Evolutionary conservation across 2,888 invertebrate genomes (phyloP).

Genomic region (Meganola albula): DNA sequence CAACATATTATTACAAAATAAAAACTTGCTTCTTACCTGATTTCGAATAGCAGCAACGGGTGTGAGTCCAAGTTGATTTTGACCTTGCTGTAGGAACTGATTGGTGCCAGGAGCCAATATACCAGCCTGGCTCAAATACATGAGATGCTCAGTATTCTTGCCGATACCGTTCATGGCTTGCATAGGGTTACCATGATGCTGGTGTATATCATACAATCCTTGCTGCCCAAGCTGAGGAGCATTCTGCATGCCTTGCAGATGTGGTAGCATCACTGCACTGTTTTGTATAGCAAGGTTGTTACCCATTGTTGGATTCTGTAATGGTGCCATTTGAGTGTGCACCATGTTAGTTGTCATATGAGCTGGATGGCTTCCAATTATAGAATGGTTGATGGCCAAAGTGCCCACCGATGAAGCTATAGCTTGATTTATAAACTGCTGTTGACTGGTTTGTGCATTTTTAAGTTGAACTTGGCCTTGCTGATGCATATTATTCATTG

Average conservation of each 20-base stretch:
- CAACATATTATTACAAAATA: constrained; percentile 5
- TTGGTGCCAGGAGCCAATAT: constrained; percentile 79
- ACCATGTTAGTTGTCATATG: constrained; percentile 72
- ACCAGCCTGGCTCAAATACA: constrained; percentile 73
- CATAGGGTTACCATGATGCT: constrained; percentile 67
- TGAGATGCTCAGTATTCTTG: constrained; percentile 70
- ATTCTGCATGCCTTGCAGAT: constrained; percentile 70
- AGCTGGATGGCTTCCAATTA: constrained; percentile 68
- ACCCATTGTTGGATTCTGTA: constrained; percentile 69
- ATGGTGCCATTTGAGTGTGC: constrained; percentile 73
- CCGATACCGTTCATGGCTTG: constrained; percentile 74
- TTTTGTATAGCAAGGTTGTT: constrained; percentile 65
- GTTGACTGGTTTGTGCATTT: constrained; percentile 72
- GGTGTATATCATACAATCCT: constrained; percentile 70
- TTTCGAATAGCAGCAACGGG: constrained; percentile 69
- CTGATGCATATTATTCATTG: constrained; percentile 77
- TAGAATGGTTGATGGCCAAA: constrained; percentile 68
- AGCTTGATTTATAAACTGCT: constrained; percentile 70
- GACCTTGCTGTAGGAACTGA: constrained; percentile 80
- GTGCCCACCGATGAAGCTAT: constrained; percentile 69
- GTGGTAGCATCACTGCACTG: constrained; percentile 72
- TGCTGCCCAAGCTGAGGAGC: constrained; percentile 72
- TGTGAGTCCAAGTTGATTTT: constrained; percentile 76
- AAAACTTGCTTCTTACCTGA: constrained; percentile 51
- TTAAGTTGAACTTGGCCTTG: constrained; percentile 73